These are phyloP conservation scores for Myrmophylax atrothorax DNA, from an alignment of 2,113 vertebrate species.

Conservation along the genomic window DNA sequence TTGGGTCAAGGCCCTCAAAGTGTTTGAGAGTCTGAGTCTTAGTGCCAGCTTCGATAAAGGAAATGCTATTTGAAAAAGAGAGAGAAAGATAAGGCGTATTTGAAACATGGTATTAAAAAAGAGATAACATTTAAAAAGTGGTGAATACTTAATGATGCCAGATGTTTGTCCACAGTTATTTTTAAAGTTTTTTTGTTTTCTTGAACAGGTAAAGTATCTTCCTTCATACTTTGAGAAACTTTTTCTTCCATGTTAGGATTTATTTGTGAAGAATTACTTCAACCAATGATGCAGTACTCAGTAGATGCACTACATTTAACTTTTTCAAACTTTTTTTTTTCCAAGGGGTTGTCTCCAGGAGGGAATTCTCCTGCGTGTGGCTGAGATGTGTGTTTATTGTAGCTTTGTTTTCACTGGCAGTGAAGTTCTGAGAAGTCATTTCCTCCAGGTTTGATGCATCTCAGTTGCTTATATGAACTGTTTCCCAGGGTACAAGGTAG, in stretches of 20 bases:
- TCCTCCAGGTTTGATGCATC: slow-evolving; percentile 8
- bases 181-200: not conserved
- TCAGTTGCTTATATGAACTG: not conserved
- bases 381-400: not conserved
- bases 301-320: not conserved
- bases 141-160: not conserved
- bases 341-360: not conserved
- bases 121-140: not conserved
- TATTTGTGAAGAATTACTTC: not conserved
- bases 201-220: not conserved
- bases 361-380: not conserved
- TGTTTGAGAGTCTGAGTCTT: not conserved
- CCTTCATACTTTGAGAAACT: not conserved
- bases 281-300: not conserved
- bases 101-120: not conserved
- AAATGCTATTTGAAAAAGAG: not conserved
- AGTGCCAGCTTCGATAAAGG: not conserved
- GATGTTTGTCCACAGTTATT: not conserved
- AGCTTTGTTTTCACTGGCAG: not conserved
- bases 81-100: not conserved
- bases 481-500: slow-evolving; percentile 1
- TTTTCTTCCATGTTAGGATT: not conserved
- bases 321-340: not conserved
- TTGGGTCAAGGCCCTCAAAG: not conserved
- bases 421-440: not conserved